Evolutionary conservation across 2,797 vertebrate species (phyloP), one percentile per base, ranked within the genome.

Genomic region (Hephaestus fuliginosus): DNA sequence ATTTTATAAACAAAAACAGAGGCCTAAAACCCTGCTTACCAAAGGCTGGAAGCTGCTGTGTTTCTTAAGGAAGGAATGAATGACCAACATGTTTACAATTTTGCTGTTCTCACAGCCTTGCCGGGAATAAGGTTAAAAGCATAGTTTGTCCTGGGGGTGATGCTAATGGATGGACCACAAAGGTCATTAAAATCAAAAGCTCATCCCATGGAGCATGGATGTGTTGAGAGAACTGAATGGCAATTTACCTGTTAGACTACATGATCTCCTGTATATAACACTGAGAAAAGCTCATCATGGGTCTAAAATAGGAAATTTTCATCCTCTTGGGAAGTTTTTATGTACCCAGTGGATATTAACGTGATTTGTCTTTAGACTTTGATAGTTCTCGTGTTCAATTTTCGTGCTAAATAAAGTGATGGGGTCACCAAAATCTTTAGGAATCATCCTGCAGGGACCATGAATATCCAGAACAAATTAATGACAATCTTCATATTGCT

Each of bases 381-480:
- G 0, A 57, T 30, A 4, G 30, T 56, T 56, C 14, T 56, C 41
- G 11, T 30, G 43, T 63, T 11, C 15, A 30, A 28, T 33, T 51
- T 43, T 55, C 1, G 9, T 55, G 39, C 25, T 43, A 17, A n/a
- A 20, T 67, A 20, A 67, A 67, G 53, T 3, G 17, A 68, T 1
- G 30, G 51, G 15, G 12, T 49, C 55, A 43, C 46, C 8, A 43
- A 25, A 52, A 30, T 12, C 7, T 48, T 15, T 0, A 49, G n/a
- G 12, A 63, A 41, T 64, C 15, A 13, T 49, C 44, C 53, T 48
- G 33, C 8, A 25, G 3, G 9, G 44, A 58, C 5, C 3, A 44
- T 44, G 7, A 20, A 64, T 7, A 46, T 3, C 53, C 25, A 51
- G 17, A 70, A 39, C 7, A 71, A 33, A 74, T 49, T 80, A 70